These are phyloP conservation scores for Perdita meconis DNA, from an alignment of 2,888 invertebrate genomes.

Conservation along the genomic window DNA sequence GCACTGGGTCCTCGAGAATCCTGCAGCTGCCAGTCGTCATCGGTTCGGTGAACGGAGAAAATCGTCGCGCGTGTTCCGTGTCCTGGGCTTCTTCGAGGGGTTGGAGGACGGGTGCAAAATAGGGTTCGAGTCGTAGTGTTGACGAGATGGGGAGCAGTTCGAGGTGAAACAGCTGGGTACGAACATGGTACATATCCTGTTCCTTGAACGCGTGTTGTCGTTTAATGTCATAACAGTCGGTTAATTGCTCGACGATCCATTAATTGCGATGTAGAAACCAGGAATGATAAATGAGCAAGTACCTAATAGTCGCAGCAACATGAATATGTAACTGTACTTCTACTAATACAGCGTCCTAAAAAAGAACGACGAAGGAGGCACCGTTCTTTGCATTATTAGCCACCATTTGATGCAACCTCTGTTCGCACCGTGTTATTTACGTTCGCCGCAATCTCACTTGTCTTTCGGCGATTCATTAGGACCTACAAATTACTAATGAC, in stretches of 20 bases:
- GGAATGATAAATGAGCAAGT: not conserved
- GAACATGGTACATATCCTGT: conserved; percentile 22
- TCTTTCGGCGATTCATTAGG: not conserved
- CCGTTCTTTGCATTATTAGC: too few relatives aligned
- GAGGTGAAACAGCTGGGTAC: conserved; percentile 53
- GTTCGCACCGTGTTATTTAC: too few relatives aligned
- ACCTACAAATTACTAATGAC: not conserved
- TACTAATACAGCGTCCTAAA: too few relatives aligned
- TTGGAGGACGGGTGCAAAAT: conserved; percentile 33
- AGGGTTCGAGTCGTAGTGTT: conserved; percentile 59
- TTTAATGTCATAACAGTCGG: not conserved
- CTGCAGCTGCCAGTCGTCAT: conserved; percentile 70
- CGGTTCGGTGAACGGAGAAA: conserved; percentile 52
- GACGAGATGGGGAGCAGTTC: conserved; percentile 35
- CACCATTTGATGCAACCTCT: too few relatives aligned
- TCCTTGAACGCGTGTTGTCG: not conserved
- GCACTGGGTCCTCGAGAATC: conserved; percentile 67
- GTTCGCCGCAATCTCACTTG: not conserved
- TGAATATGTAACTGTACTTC: too few relatives aligned
- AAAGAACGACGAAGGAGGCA: too few relatives aligned
- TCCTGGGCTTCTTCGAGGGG: conserved; percentile 37
- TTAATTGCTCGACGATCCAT: not conserved
- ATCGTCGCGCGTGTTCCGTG: conserved; percentile 55
- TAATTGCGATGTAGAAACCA: not conserved
- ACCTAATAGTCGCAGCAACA: too few relatives aligned